phyloP scores from a whole-genome alignment of 2,797 vertebrate genomes.

The Tympanoctomys barrerae region DNA sequence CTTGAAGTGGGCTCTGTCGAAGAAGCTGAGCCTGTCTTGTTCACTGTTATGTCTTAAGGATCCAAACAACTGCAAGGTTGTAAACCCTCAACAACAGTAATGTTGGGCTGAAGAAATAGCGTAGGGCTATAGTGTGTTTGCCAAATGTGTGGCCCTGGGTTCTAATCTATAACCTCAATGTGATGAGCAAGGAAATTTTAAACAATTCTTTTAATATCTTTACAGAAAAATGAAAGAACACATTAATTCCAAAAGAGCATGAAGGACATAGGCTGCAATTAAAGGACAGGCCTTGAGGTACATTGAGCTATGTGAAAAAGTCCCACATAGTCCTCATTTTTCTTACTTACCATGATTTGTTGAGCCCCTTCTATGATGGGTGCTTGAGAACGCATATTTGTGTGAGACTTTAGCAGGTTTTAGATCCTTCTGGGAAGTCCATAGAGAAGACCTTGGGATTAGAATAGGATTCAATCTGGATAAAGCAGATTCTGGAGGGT shows the following conservation, averaged over 20 bases:
- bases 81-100: neutral
- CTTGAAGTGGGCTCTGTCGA: neutral
- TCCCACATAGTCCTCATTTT: neutral
- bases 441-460: neutral
- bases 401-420: neutral
- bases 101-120: neutral
- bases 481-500: neutral
- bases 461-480: neutral
- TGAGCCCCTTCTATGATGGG: neutral
- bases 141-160: neutral
- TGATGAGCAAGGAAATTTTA: neutral
- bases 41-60: neutral
- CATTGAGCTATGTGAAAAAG: neutral
- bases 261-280: neutral
- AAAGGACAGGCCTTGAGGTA: neutral
- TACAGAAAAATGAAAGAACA: constrained; percentile 33
- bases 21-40: neutral
- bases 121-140: neutral
- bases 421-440: neutral
- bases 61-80: neutral
- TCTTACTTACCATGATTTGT: neutral
- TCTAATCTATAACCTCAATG: neutral
- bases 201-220: constrained; percentile 47
- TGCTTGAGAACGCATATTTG: neutral
- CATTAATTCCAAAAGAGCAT: neutral